phyloP scores from a whole-genome alignment of 2,113 vertebrate species.

The Eulacestoma nigropectus region DNA sequence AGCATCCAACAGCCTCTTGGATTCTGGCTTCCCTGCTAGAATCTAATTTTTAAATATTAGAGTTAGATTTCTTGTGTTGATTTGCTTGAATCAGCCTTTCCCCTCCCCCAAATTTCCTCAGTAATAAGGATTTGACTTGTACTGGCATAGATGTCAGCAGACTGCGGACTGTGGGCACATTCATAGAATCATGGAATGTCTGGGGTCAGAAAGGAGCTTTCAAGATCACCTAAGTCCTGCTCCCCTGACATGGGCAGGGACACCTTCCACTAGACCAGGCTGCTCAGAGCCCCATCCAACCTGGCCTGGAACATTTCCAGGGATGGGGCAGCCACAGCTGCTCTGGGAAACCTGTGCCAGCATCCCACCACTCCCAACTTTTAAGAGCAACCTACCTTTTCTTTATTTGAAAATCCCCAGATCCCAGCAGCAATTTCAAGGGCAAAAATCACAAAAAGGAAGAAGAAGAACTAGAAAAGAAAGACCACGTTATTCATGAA shows the following conservation, averaged over 20 bases:
- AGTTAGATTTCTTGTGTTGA: not conserved
- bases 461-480: constrained; percentile 87
- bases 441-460: constrained; percentile 92
- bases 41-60: not conserved
- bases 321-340: not conserved
- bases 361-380: not conserved
- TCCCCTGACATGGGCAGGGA: not conserved
- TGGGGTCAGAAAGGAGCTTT: not conserved
- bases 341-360: not conserved
- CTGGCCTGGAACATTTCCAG: not conserved
- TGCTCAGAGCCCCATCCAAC: not conserved
- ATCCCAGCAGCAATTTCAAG: constrained; percentile 91
- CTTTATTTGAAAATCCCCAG: constrained; percentile 94
- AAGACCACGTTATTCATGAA: not conserved
- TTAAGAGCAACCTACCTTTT: constrained; percentile 73
- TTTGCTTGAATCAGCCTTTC: not conserved
- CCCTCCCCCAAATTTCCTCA: not conserved
- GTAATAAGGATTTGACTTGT: not conserved
- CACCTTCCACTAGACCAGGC: not conserved
- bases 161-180: not conserved
- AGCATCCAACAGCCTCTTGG: not conserved
- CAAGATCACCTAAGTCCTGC: not conserved
- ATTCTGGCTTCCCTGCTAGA: not conserved
- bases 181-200: not conserved
- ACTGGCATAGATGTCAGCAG: not conserved